These are phyloP conservation scores for Psilopogon haemacephalus DNA, from an alignment of 2,113 vertebrate species.

Conservation along the genomic window DNA sequence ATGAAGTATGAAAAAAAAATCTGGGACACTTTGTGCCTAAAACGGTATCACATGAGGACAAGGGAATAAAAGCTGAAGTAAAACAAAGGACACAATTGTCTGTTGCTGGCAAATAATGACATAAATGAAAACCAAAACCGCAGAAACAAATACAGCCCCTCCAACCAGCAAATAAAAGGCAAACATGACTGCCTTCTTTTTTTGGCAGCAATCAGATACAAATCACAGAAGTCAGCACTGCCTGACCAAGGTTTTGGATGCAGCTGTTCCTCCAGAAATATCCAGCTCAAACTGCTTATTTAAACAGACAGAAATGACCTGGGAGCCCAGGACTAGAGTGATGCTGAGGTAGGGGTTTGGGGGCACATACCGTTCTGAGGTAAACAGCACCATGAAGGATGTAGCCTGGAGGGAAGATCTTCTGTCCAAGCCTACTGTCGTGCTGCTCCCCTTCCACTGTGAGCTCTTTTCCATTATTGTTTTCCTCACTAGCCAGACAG, in stretches of 20 bases:
- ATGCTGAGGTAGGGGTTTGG: background rate
- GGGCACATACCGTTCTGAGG: background rate
- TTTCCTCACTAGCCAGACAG: background rate
- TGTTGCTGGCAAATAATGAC: slow-evolving; percentile 32
- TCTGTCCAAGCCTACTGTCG: background rate
- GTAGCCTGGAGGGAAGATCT: background rate
- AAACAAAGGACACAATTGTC: slow-evolving; percentile 50
- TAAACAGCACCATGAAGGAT: background rate
- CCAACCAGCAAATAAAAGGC: background rate
- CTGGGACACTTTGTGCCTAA: slow-evolving; percentile 47
- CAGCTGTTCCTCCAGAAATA: background rate
- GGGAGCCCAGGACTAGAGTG: background rate
- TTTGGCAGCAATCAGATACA: background rate
- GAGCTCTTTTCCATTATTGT: background rate
- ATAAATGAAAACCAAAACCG: slow-evolving; percentile 27
- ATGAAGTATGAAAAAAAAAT: slow-evolving; percentile 71
- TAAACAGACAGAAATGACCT: background rate
- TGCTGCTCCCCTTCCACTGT: background rate
- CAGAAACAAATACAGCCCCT: background rate
- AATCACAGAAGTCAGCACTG: background rate
- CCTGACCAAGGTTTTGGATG: background rate
- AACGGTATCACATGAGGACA: slow-evolving; percentile 51
- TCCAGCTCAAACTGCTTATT: background rate
- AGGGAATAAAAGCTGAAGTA: slow-evolving; percentile 64
- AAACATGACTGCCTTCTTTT: background rate